Evolutionary conservation across 2,888 invertebrate species (phyloP), one percentile per base, ranked within the genome.

Genomic region (Drosophila maculinotata): DNA sequence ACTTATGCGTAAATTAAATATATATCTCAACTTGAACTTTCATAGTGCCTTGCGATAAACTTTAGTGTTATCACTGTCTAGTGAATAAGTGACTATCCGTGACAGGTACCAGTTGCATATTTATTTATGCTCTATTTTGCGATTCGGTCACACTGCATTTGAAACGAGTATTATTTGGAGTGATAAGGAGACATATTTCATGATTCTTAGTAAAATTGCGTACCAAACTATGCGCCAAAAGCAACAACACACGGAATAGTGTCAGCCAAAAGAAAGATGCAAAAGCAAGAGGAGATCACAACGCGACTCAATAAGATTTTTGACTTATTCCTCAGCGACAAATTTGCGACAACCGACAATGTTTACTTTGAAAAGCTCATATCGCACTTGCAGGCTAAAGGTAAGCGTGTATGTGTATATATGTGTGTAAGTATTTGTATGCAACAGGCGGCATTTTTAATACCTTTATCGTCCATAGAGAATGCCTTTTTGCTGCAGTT

Each of bases 281-380:
- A 86, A 47, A 81, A 76, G 23, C 81, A 85, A 58, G 84, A 87
- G 45, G 78, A 87, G 69, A 67, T 89, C 44, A 70, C 79, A 26
- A 47, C 73, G 35, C 87, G 89, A 39, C 74, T 90, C 30, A 79
- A 83, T 33, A 58, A 70, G 33, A 87, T 91, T 15, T 82, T 91
- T 20, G 88, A 89, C 52, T 64, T 79, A 64, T 90, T 91, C 58
- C 65, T 91, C 30, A 72, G 74, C 25, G 79, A 79, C 35, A 88
- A 90, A 63, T 89, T 90, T 71, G 73, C 77, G 36, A 85, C 81
- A 41, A 87, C 85, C 9, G 90, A 94, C 88, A 94, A 93, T 90
- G 93, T 94, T 76, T 94, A 95, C 89, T 93, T 94, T 64, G 95
- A 94, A 87, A 93, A 93, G 75, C 91, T 95, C 41, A 92, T 95